Conservation (phyloP, 1,140 invertebrate species). For the Drosophila kurseongensis region DNA sequence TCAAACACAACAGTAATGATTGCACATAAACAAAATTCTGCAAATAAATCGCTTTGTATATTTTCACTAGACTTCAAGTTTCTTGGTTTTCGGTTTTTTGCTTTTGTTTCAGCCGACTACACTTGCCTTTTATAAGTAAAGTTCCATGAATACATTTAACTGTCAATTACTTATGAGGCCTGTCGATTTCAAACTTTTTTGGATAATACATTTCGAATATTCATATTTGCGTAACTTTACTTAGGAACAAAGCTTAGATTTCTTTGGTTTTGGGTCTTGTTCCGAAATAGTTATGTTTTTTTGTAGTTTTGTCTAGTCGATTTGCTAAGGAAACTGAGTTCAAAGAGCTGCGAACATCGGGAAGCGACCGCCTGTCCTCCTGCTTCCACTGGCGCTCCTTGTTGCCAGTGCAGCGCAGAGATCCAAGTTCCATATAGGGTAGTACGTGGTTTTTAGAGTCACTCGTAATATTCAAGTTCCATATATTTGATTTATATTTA, state of each 20-base stretch:
- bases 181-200: constrained; percentile 42
- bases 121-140: constrained; percentile 27
- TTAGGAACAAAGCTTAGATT: constrained; percentile 75
- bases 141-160: constrained; percentile 43
- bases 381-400: constrained; percentile 69
- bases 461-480: constrained; percentile 48
- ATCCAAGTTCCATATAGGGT: constrained; percentile 46
- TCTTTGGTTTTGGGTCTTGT: constrained; percentile 37
- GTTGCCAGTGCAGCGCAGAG: constrained; percentile 61
- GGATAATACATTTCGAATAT: constrained; percentile 77
- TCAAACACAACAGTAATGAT: constrained; percentile 34
- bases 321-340: constrained; percentile 75
- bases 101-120: constrained; percentile 4
- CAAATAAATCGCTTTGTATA: constrained; percentile 39
- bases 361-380: constrained; percentile 56
- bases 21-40: constrained; percentile 31
- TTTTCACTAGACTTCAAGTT: constrained; percentile 41
- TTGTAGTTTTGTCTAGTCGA: constrained; percentile 23
- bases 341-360: constrained; percentile 73
- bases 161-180: constrained; percentile 31
- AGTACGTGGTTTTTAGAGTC: constrained; percentile 45
- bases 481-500: constrained; percentile 55
- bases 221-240: constrained; percentile 56
- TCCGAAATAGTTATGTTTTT: constrained; percentile 42
- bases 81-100: constrained; percentile 13